Conservation (phyloP, 2,888 invertebrate species). For the Embidobia sp. region DNA sequence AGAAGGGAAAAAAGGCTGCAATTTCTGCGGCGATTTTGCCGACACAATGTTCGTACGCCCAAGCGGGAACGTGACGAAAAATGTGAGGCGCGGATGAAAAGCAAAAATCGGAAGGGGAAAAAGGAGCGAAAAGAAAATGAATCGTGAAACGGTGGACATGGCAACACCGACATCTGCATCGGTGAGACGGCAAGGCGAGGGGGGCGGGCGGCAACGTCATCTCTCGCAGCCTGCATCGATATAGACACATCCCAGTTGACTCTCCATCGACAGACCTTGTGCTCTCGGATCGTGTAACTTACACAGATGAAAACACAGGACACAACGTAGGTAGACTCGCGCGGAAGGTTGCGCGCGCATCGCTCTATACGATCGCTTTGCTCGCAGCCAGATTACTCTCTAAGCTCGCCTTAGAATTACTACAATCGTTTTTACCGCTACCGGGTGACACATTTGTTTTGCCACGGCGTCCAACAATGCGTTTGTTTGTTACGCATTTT, state of each 20-base stretch:
- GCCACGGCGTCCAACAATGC: conserved; percentile 40
- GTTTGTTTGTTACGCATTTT: conserved; percentile 47
- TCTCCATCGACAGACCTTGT: conserved; percentile 65
- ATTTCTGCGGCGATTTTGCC: too few relatives aligned
- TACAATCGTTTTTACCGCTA: conserved; percentile 60
- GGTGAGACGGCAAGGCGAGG: conserved; percentile 56
- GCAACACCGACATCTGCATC: conserved; percentile 62
- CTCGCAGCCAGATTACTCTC: conserved; percentile 64
- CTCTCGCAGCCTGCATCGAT: conserved; percentile 65
- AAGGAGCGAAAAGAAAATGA: conserved; percentile 20
- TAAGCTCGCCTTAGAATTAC: conserved; percentile 63
- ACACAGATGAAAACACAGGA: conserved; percentile 64
- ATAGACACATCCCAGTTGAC: conserved; percentile 64
- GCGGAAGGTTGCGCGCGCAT: conserved; percentile 73
- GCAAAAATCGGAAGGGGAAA: too few relatives aligned
- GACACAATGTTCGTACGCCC: too few relatives aligned
- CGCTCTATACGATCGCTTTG: conserved; percentile 59
- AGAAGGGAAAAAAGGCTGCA: too few relatives aligned
- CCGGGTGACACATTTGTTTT: conserved; percentile 61
- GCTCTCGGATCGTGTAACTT: conserved; percentile 62
- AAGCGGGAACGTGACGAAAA: conserved; percentile 19
- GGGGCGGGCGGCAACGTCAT: conserved; percentile 61
- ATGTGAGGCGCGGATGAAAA: conserved; percentile 20
- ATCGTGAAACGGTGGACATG: conserved; percentile 61
- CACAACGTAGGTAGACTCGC: conserved; percentile 62